Base-by-base conservation (phyloP, 53 echinoderm and acorn worm species). In the Paracentrotus lividus region DNA sequence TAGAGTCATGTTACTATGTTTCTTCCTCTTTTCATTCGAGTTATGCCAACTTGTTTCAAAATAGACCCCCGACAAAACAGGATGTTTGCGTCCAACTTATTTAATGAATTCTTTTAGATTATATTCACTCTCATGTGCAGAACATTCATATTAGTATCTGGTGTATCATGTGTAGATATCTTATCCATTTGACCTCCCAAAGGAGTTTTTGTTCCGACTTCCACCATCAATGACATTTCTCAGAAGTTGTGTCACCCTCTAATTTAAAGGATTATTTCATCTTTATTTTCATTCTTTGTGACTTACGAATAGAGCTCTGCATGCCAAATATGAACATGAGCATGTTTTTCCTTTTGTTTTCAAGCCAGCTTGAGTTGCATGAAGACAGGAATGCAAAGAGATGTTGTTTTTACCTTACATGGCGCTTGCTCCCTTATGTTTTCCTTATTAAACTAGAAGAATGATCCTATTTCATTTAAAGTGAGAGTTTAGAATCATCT, bases 11-110 rank as follows among this genome's bases (percentile, higher is more conserved):
- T 86, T 86, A 53, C 86, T 8, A 7, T 86, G 86, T 86, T 86
- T 86, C 56, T 56, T 86, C 56, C 86, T 21, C 56, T 24, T 85
- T 86, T 86, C 10, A 53, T 38, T 56, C 34, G 56, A 86, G 86
- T 56, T 86, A 55, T 86, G 53, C 54, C 33, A 86, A 55, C 86
- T 86, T 47, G 56, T 86, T 86, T 86, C 57, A 86, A 86, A 86
- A 86, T 86, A 55, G 86, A 86, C 53, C 33, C 8, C 56, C 47
- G n/a, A 36, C 53, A 86, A 86, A 56, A 86, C 86, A 86, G 86
- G 86, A 55, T 86, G 86, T 86, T 56, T 86, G 86, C 56, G 56
- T 56, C 56, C 56, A 5, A 56, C 56, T 86, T 86, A 34, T 55
- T 38, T 86, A 33, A 86, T 86, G 86, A 86, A 86, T 86, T 55